phyloP scores from a whole-genome alignment of 1,140 invertebrate genomes.

The Melanaphis sacchari region DNA sequence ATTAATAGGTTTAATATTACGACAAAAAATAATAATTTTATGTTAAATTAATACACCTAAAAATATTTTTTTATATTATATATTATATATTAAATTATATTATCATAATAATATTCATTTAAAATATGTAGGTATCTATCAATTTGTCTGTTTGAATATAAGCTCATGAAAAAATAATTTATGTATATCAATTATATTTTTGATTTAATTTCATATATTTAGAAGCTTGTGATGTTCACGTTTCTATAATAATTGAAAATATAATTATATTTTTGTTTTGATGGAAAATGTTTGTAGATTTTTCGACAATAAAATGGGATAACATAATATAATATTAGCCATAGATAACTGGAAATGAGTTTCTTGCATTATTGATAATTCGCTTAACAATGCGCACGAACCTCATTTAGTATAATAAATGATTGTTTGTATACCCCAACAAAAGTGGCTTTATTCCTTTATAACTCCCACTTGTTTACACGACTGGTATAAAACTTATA shows the following conservation, averaged over 20 bases:
- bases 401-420: neutral
- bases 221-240: no score
- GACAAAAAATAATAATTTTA: no score
- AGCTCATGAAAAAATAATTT: neutral
- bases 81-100: no score
- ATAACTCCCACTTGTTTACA: neutral
- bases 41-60: no score
- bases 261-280: neutral
- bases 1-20: no score
- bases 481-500: neutral
- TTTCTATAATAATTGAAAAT: neutral
- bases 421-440: neutral
- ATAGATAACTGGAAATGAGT: neutral
- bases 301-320: neutral
- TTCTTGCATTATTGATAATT: neutral
- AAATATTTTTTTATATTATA: no score
- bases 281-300: neutral
- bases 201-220: neutral
- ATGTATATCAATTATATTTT: neutral
- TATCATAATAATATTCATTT: no score
- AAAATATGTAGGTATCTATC: no score
- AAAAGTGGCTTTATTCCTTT: conserved; percentile 4
- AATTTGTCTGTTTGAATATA: no score
- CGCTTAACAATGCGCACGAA: neutral
- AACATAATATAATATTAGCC: neutral